A percentile compares a stretch with the other conserved stretches of the same genome.
These are phyloP conservation scores for Parotocinclus haroldoi DNA, from an alignment of 2,797 vertebrate species.

Conservation along the genomic window DNA sequence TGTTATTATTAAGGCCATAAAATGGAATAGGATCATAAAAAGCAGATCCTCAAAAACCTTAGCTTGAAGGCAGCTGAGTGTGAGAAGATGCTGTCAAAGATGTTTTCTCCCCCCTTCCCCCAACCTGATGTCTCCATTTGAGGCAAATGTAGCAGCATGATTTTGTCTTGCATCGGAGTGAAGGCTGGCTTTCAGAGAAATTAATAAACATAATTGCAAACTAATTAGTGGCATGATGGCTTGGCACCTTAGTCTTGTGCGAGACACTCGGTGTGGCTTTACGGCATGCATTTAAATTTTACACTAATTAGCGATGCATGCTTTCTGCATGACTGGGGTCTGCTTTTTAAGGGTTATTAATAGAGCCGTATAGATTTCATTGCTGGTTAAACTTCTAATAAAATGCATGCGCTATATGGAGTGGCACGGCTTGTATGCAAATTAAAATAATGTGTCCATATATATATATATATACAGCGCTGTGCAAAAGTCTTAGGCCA, in stretches of 20 bases:
- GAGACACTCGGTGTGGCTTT: conserved; percentile 75
- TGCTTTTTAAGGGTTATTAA: conserved; percentile 78
- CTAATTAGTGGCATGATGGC: conserved; percentile 79
- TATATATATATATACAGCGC: too few species aligned
- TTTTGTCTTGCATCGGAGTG: conserved; percentile 53
- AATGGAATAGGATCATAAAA: neutral
- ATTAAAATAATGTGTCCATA: conserved; percentile 43
- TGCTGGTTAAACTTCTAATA: conserved; percentile 75
- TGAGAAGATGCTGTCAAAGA: conserved; percentile 46
- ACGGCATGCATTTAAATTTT: conserved; percentile 79
- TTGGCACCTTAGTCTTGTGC: conserved; percentile 73
- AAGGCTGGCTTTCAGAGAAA: conserved; percentile 75
- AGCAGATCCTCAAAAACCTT: conserved; percentile 15
- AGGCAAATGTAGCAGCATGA: conserved; percentile 29
- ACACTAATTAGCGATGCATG: conserved; percentile 77
- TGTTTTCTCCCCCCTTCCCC: conserved; percentile 28
- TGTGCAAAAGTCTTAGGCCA: too few species aligned
- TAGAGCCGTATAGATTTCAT: conserved; percentile 76
- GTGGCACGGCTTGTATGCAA: conserved; percentile 53
- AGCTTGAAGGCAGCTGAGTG: conserved; percentile 45
- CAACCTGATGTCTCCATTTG: conserved; percentile 39
- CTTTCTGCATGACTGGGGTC: conserved; percentile 72
- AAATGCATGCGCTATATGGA: conserved; percentile 53
- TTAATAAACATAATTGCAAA: conserved; percentile 82
- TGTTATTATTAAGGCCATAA: too few species aligned